These are phyloP conservation scores for Acanthosepion lycidas DNA, from an alignment of 2,888 invertebrate genomes.

Conservation along the genomic window DNA sequence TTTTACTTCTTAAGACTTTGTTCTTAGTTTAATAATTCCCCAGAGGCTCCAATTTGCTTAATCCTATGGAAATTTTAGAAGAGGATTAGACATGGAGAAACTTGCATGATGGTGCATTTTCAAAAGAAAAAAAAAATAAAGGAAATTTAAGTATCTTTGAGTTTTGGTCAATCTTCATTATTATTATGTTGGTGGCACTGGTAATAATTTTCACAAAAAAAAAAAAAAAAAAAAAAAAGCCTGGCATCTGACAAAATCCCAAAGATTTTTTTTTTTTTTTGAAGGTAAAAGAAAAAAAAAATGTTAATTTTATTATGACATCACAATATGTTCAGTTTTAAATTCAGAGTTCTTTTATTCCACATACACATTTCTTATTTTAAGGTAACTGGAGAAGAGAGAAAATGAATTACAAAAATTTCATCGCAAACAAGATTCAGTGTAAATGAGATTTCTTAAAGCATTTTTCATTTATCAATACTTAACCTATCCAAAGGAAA, in stretches of 20 bases:
- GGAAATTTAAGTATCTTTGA: background rate
- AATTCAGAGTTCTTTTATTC: background rate
- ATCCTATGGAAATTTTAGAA: constrained; percentile 33
- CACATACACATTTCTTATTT: background rate
- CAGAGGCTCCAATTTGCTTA: constrained; percentile 33
- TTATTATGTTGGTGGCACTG: constrained; percentile 8
- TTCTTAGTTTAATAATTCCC: constrained; percentile 33
- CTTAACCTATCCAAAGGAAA: background rate
- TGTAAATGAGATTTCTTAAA: background rate
- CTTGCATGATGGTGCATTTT: constrained; percentile 1
- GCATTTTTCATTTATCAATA: background rate
- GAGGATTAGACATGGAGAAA: background rate
- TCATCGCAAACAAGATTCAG: background rate
- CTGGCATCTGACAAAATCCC: background rate
- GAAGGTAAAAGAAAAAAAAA: background rate
- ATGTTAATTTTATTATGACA: constrained; percentile 6
- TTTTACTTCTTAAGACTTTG: constrained; percentile 12
- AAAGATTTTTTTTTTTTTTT: background rate
- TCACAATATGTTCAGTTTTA: background rate
- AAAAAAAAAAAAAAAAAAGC: background rate
- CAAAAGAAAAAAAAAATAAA: background rate
- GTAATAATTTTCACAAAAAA: background rate
- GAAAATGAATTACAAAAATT: background rate
- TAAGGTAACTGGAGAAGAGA: background rate
- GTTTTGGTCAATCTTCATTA: background rate